Evolutionary conservation across 2,888 invertebrate species (phyloP).

Genomic region (Didymodactylos carnosus): DNA sequence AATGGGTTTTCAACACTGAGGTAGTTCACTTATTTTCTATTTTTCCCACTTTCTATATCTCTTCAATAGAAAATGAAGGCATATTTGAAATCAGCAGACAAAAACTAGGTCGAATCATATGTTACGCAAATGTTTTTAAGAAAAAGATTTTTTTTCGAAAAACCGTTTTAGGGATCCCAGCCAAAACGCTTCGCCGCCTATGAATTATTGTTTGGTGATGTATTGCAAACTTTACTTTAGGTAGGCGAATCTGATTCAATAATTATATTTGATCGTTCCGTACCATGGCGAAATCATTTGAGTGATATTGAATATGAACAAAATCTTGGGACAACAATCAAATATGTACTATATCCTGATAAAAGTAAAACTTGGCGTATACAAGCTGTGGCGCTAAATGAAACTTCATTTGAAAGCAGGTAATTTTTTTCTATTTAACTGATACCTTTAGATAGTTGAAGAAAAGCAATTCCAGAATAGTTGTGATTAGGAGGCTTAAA

Average conservation of each 20-base stretch:
- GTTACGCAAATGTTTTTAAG: too few relatives aligned
- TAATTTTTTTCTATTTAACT: background rate
- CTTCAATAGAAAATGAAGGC: too few relatives aligned
- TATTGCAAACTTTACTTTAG: constrained; percentile 26
- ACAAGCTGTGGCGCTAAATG: constrained; percentile 53
- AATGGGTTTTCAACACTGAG: too few relatives aligned
- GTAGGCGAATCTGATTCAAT: constrained; percentile 61
- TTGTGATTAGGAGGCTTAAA: too few relatives aligned
- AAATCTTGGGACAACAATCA: constrained; percentile 37
- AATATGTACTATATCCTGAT: constrained; percentile 43
- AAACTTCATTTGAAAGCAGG: constrained; percentile 4
- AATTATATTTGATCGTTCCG: constrained; percentile 46
- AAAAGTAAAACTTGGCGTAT: constrained; percentile 52
- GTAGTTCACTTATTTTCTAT: too few relatives aligned
- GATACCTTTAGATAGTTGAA: constrained; percentile 15
- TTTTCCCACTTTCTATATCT: too few relatives aligned
- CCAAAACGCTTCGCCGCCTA: too few relatives aligned
- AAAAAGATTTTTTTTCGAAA: too few relatives aligned
- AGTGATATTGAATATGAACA: constrained; percentile 57
- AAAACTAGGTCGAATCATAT: too few relatives aligned
- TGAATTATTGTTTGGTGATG: background rate
- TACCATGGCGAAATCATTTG: constrained; percentile 80
- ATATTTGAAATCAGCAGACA: too few relatives aligned
- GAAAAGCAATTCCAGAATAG: constrained; percentile 29
- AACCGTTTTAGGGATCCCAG: too few relatives aligned